These are phyloP conservation scores for Microctonus aethiopoides DNA, from an alignment of 2,888 invertebrate species.

Conservation along the genomic window DNA sequence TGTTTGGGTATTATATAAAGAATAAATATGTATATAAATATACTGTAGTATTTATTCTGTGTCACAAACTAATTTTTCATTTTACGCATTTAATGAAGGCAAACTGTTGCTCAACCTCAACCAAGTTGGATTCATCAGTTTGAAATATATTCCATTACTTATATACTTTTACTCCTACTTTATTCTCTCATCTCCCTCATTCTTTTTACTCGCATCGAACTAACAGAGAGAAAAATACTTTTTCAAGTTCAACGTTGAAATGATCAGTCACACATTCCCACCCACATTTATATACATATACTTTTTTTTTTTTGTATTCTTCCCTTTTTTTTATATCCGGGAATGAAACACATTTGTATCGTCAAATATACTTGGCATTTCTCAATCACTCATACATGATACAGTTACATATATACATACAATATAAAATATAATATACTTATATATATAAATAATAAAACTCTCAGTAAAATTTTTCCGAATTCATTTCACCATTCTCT, in stretches of 20 bases:
- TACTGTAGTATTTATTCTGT: background rate
- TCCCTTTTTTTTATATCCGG: background rate
- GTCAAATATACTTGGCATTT: background rate
- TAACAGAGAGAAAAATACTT: background rate
- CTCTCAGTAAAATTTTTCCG: too few relatives aligned
- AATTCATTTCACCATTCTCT: too few relatives aligned
- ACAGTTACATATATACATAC: too few relatives aligned
- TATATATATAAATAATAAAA: background rate
- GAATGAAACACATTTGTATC: background rate
- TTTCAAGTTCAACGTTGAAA: slow-evolving; percentile 19
- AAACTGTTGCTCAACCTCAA: slow-evolving; percentile 62
- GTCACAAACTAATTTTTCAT: slow-evolving; percentile 13
- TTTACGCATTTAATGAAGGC: slow-evolving; percentile 37
- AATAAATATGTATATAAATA: background rate
- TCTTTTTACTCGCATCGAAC: too few relatives aligned
- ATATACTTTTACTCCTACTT: background rate
- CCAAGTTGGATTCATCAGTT: slow-evolving; percentile 12
- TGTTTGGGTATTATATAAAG: background rate
- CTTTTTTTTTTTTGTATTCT: background rate
- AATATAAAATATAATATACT: too few relatives aligned
- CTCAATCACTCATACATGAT: background rate
- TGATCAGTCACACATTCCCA: slow-evolving; percentile 13
- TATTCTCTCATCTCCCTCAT: too few relatives aligned
- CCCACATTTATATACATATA: background rate
- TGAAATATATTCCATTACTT: slow-evolving; percentile 21